Evolutionary conservation across 2,797 vertebrate genomes (phyloP), one percentile per base, ranked within the genome.

Genomic region (Etheostoma nigrum): DNA sequence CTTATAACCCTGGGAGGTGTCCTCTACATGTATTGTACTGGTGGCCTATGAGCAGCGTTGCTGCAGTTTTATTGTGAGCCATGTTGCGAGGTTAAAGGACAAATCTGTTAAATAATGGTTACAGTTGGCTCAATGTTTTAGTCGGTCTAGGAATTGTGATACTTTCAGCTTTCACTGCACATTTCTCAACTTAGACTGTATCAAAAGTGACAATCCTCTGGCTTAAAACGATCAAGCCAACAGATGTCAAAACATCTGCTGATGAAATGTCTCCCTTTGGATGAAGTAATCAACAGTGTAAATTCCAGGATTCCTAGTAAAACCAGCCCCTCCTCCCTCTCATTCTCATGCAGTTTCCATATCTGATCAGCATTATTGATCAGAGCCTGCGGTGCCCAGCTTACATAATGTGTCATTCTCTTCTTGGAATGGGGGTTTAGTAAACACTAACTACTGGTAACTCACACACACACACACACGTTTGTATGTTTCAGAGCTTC

Each of bases 281-380:
- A 86, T 79, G n/a, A 74, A 79, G 77, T 70, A 62, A 75, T 78
- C 57, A 72, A 23, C 54, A 25, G 66, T 76, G 67, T 78, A 45
- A 76, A 85, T 61, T 78, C 81, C 47, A 65, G 67, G 63, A 78
- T 82, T 72, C 48, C 47, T 54, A 19, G 53, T 65, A 58, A 78
- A 72, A 64, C 48, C 11, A 0, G 0, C 60, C 64, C 67, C 57
- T 61, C 54, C 77, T 68, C 74, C 73, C 5, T 36, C 40, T 61
- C 19, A 79, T 67, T 87, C 71, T 36, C 70, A 71, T 65, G 69
- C 58, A 78, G 58, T 82, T 79, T 75, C 71, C 74, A 67, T 27
- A 78, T 44, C 62, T 88, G 74, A 88, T 91, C 82, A 86, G 79
- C 72, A 81, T 88, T 91, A 92, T 91, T 90, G 92, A 92, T 93